phyloP scores from a whole-genome alignment of 2,113 vertebrate species.

The Nesoenas mayeri region DNA sequence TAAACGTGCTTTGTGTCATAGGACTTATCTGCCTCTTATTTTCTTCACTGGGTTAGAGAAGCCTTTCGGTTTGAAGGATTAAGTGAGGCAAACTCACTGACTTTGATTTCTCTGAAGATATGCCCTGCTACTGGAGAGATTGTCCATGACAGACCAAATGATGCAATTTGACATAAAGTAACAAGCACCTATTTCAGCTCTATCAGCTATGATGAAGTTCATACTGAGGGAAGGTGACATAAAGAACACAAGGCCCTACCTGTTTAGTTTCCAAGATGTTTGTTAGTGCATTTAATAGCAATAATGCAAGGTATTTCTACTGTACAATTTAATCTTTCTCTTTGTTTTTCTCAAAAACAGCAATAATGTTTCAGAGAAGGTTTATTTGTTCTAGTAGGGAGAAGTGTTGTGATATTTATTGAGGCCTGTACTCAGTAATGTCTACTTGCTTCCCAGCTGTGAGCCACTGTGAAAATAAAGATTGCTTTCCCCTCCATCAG shows the following conservation, averaged over 20 bases:
- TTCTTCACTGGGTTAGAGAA: not conserved
- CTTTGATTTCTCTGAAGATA: not conserved
- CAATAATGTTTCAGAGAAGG: not conserved
- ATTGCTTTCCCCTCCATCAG: not conserved
- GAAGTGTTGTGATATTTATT: not conserved
- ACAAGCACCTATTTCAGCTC: not conserved
- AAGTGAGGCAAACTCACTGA: not conserved
- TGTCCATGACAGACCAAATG: not conserved
- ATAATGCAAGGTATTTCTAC: not conserved
- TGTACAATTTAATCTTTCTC: not conserved
- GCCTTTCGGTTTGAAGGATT: not conserved
- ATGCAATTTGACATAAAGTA: not conserved
- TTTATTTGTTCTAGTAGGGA: not conserved
- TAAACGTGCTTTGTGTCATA: fast-evolving
- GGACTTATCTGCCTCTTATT: not conserved
- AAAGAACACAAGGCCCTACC: not conserved
- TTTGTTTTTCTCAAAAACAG: not conserved
- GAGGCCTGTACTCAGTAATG: not conserved
- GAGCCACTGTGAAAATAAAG: not conserved
- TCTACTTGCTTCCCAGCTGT: not conserved
- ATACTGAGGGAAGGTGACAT: not conserved
- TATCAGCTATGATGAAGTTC: not conserved
- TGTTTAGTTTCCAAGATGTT: not conserved
- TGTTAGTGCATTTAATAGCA: not conserved
- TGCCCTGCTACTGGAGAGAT: not conserved